Percentiles rank a stretch among this genome's conserved stretches.
phyloP scores from a whole-genome alignment of 2,113 vertebrate species.

The Sisor rabdophorus region DNA sequence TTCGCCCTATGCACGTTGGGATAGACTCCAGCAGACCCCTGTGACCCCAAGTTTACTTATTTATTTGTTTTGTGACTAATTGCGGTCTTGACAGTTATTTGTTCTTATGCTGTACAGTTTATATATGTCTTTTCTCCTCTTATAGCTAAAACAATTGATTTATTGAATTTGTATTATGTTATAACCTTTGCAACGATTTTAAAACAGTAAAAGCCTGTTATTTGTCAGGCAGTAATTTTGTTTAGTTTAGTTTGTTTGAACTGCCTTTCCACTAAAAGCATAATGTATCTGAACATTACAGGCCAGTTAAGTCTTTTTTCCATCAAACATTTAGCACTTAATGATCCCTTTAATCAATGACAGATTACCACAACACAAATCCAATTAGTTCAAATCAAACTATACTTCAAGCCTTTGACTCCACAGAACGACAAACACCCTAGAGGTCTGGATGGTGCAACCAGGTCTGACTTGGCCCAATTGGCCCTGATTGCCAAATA shows the following conservation, averaged over 20 bases:
- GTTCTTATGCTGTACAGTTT: background rate
- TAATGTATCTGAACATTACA: conserved; percentile 34
- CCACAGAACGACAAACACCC: conserved; percentile 18
- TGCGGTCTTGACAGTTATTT: background rate
- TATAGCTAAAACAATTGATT: conserved; percentile 1
- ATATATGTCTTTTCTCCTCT: background rate
- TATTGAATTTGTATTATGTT: background rate
- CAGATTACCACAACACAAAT: conserved; percentile 53
- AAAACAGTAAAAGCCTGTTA: background rate
- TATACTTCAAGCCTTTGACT: conserved; percentile 18
- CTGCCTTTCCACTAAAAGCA: conserved; percentile 6
- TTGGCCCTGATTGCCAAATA: conserved; percentile 44
- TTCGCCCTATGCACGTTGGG: too few relatives aligned
- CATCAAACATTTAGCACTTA: conserved; percentile 37
- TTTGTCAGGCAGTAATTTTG: conserved; percentile 13
- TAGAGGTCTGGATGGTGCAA: conserved; percentile 23
- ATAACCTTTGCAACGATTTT: background rate
- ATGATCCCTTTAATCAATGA: conserved; percentile 49
- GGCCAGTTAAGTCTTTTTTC: conserved; percentile 18
- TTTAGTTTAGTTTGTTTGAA: background rate
- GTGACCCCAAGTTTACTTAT: too few relatives aligned
- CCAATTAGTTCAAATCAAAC: conserved; percentile 37
- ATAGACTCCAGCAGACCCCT: too few relatives aligned
- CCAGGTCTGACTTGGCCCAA: conserved; percentile 34
- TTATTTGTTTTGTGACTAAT: background rate